Conservation (phyloP, 2,113 vertebrate genomes). For the Cricetomys ansorgei region DNA sequence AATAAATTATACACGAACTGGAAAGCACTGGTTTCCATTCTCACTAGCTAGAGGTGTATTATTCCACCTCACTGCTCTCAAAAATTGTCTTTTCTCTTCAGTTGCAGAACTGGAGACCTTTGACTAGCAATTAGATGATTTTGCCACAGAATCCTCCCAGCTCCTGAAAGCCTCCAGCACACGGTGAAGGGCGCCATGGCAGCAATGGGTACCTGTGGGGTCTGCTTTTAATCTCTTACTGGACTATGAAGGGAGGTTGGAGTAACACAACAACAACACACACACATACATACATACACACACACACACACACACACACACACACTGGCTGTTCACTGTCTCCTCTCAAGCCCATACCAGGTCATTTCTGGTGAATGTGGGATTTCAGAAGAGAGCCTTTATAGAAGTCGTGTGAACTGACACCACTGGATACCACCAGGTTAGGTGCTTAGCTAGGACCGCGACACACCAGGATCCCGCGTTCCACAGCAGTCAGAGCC, state of each 20-base stretch:
- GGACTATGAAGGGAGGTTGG: not conserved
- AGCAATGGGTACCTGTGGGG: too few species aligned
- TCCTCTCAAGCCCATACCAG: not conserved
- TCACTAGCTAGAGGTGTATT: conserved; percentile 31
- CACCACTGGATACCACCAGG: not conserved
- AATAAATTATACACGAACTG: conserved; percentile 20
- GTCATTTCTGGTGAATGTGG: not conserved
- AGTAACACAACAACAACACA: not conserved
- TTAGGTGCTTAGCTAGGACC: not conserved
- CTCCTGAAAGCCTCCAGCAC: not conserved
- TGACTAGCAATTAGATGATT: conserved; percentile 4
- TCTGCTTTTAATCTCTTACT: not conserved
- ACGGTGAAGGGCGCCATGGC: not conserved
- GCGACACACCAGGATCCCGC: not conserved
- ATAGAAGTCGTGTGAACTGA: not conserved
- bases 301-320: too few species aligned
- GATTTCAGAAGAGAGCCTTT: not conserved
- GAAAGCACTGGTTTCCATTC: conserved; percentile 45
- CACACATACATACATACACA: too few species aligned
- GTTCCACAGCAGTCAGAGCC: not conserved
- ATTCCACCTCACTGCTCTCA: not conserved
- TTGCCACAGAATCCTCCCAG: not conserved
- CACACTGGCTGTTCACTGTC: not conserved
- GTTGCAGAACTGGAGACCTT: not conserved
- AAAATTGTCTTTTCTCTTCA: not conserved